Percentiles rank a stretch among this genome's conserved stretches.
Evolutionary conservation across 2,113 vertebrate species (phyloP).

Genomic region (Dromaius novaehollandiae): DNA sequence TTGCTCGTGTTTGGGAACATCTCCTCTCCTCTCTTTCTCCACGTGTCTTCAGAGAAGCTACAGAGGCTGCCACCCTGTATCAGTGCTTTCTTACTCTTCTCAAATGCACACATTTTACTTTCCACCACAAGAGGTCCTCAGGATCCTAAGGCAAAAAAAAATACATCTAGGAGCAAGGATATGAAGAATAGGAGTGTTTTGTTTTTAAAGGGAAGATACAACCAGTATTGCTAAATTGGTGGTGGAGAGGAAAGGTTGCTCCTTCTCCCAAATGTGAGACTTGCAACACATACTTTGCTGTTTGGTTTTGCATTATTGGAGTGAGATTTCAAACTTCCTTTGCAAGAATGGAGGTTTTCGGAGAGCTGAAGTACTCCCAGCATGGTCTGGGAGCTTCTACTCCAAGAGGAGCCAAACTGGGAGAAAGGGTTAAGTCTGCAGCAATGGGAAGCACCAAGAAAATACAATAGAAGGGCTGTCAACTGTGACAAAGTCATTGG

Average conservation of each 20-base stretch:
- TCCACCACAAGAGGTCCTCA: slow-evolving; percentile 49
- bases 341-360: neutral
- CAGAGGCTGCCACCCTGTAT: rapidly evolving
- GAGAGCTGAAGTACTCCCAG: neutral
- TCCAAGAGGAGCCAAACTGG: neutral
- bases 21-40: neutral
- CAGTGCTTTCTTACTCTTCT: rapidly evolving
- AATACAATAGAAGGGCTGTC: neutral
- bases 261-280: rapidly evolving
- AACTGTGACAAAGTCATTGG: neutral
- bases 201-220: neutral
- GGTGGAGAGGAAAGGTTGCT: neutral
- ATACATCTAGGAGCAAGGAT: rapidly evolving
- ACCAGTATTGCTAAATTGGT: too few relatives aligned
- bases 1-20: rapidly evolving
- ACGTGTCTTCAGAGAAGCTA: rapidly evolving
- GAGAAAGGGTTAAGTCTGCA: neutral
- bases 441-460: too few relatives aligned
- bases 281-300: rapidly evolving
- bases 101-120: neutral
- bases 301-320: too few relatives aligned
- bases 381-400: rapidly evolving
- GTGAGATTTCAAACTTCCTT: neutral
- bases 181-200: neutral
- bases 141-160: neutral